Evolutionary conservation across 2,797 vertebrate species (phyloP).

Genomic region (Manis pentadactyla): DNA sequence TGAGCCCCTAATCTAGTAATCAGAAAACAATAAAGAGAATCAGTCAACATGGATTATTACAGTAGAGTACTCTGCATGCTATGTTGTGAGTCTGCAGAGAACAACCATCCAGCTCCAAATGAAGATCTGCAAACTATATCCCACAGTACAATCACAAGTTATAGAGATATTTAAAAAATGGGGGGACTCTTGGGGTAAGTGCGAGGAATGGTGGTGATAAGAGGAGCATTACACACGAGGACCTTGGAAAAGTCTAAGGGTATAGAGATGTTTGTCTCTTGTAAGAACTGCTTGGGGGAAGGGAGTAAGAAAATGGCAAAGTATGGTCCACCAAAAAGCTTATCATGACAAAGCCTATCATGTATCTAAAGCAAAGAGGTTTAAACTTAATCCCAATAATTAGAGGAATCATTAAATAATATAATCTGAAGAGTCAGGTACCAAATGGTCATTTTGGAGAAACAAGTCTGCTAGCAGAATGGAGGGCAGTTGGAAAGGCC

Average conservation of each 20-base stretch:
- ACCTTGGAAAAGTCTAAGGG: background rate
- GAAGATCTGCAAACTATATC: background rate
- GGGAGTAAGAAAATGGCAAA: background rate
- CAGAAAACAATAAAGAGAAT: background rate
- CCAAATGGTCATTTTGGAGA: background rate
- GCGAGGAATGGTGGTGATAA: background rate
- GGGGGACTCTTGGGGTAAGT: background rate
- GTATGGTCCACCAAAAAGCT: background rate
- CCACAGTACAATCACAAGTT: background rate
- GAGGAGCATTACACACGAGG: background rate
- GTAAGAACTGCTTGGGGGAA: background rate
- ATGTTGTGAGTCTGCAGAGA: constrained; percentile 6
- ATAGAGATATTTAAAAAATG: background rate
- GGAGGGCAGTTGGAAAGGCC: background rate
- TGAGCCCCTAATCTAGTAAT: background rate
- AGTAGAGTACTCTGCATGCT: background rate
- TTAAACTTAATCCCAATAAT: background rate
- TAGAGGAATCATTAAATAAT: background rate
- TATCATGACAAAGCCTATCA: background rate
- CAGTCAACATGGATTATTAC: background rate
- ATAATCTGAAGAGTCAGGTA: background rate
- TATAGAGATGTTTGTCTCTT: background rate
- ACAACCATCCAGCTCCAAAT: background rate
- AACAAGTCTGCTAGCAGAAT: background rate
- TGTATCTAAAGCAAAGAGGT: background rate